These are phyloP conservation scores for Myotis planiceps DNA, from an alignment of 2,797 vertebrate species.

Conservation along the genomic window DNA sequence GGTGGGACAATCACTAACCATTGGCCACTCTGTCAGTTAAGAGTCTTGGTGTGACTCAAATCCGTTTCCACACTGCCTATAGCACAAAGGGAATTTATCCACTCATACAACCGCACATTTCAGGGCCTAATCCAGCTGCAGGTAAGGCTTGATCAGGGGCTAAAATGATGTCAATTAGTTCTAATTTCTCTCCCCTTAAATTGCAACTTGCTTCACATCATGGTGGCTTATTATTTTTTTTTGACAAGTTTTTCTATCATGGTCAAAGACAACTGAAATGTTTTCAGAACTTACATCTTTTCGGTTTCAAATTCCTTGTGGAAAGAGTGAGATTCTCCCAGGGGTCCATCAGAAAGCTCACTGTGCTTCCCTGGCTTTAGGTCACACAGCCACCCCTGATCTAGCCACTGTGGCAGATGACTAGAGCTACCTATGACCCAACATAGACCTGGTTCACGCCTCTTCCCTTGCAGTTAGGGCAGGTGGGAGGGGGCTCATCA, in stretches of 20 bases:
- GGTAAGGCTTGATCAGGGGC: background rate
- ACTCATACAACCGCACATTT: background rate
- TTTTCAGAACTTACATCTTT: background rate
- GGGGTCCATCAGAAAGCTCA: background rate
- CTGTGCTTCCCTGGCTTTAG: background rate
- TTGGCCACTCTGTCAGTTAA: background rate
- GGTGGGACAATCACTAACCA: background rate
- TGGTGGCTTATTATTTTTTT: background rate
- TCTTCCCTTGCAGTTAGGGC: background rate
- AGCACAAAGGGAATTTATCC: background rate
- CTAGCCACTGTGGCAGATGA: background rate
- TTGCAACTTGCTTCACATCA: background rate
- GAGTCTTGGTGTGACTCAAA: background rate
- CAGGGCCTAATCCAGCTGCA: background rate
- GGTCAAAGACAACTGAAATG: background rate
- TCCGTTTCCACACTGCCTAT: background rate
- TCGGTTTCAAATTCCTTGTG: background rate
- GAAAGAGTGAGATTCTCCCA: background rate
- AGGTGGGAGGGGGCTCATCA: too few relatives aligned
- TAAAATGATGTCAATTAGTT: background rate
- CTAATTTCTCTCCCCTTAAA: background rate
- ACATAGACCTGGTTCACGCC: rapidly evolving
- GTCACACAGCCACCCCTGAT: background rate
- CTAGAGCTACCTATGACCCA: background rate
- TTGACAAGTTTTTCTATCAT: background rate